Percentiles rank a stretch among this genome's conserved stretches.
These are phyloP conservation scores for Rhea pennata DNA, from an alignment of 2,113 vertebrate species.

Conservation along the genomic window DNA sequence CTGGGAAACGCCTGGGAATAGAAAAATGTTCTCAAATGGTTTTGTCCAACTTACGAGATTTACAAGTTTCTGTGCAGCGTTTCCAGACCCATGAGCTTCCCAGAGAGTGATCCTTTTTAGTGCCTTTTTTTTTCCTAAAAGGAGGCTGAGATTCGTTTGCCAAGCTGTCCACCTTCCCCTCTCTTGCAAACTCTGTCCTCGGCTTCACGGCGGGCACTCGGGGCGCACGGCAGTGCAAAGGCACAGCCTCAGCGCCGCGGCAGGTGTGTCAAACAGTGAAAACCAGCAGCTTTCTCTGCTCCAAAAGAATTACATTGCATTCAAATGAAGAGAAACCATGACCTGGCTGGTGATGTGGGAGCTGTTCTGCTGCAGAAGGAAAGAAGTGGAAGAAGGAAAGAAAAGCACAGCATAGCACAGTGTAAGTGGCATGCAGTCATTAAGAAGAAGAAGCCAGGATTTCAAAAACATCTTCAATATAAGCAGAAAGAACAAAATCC, in stretches of 20 bases:
- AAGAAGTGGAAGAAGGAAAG: background rate
- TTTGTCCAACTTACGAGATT: background rate
- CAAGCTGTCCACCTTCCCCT: background rate
- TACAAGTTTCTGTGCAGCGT: background rate
- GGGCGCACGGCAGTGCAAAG: no score
- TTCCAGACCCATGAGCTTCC: background rate
- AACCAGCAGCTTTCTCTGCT: background rate
- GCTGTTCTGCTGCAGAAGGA: background rate
- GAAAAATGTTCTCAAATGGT: background rate
- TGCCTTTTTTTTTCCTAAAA: background rate
- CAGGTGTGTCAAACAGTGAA: background rate
- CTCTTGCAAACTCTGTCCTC: background rate
- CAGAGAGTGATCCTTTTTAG: background rate
- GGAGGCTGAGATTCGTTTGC: background rate
- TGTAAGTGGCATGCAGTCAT: background rate
- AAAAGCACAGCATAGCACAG: background rate
- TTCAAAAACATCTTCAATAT: background rate
- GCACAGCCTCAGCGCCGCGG: no score
- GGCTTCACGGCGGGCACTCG: background rate
- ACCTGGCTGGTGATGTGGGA: background rate
- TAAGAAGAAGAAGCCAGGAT: background rate
- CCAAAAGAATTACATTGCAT: background rate
- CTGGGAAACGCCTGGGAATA: background rate
- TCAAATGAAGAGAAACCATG: background rate
- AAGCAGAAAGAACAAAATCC: conserved; percentile 28